phyloP scores from a whole-genome alignment of 2,888 invertebrate genomes.

The Sphecodes monilicornis region DNA sequence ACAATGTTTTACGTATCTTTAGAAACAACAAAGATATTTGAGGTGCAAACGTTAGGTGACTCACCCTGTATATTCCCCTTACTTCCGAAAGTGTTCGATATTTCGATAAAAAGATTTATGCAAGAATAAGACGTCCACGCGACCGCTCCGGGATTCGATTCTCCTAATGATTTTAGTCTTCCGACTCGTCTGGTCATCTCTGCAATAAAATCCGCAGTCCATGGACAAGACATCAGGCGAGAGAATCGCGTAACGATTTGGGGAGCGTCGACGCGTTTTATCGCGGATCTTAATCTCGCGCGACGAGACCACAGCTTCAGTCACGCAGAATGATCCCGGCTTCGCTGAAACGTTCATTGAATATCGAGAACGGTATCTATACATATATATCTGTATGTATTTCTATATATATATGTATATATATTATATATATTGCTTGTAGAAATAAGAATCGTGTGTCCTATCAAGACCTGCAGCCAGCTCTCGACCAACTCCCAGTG shows the following conservation, averaged over 20 bases:
- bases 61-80: no score
- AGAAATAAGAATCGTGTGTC: constrained; percentile 92
- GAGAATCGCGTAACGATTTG: background rate
- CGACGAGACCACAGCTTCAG: constrained; percentile 44
- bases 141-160: no score
- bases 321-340: constrained; percentile 47
- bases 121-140: no score
- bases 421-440: constrained; percentile 83
- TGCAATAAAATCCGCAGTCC: background rate
- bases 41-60: no score
- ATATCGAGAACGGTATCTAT: constrained; percentile 38
- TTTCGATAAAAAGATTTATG: no score
- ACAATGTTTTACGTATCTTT: no score
- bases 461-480: constrained; percentile 91
- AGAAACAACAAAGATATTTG: no score
- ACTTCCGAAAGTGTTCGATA: no score
- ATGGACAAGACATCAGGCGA: no score
- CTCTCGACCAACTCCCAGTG: constrained; percentile 90
- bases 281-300: constrained; percentile 63
- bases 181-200: background rate
- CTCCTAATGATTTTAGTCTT: no score
- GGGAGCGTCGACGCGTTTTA: background rate
- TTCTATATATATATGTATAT: constrained; percentile 24
- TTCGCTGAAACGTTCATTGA: constrained; percentile 29
- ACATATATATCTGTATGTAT: constrained; percentile 50